phyloP scores from a whole-genome alignment of 2,888 invertebrate species.

The Isotomurus palustris region DNA sequence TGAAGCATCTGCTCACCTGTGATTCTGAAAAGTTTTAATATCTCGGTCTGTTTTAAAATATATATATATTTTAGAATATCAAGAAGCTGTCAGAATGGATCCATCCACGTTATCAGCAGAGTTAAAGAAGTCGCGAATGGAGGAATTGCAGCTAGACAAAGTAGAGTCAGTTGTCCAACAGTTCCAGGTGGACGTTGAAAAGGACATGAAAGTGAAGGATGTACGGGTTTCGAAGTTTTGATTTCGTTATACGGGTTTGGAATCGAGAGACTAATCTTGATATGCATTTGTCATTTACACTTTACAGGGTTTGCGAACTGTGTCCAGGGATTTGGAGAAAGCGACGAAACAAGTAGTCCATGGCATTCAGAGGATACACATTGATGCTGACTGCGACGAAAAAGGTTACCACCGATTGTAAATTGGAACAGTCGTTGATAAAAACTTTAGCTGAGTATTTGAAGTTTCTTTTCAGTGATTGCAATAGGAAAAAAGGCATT shows the following conservation, averaged over 20 bases:
- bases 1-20: no score
- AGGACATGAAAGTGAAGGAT: not conserved
- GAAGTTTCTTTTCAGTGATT: not conserved
- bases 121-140: not conserved
- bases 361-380: slow-evolving; percentile 2
- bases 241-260: not conserved
- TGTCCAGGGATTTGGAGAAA: not conserved
- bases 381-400: slow-evolving; percentile 9
- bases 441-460: not conserved
- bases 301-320: not conserved
- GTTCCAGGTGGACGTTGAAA: not conserved
- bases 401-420: not conserved
- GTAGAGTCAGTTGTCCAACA: not conserved
- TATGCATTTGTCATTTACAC: not conserved
- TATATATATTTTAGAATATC: no score
- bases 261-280: no score
- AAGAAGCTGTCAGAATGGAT: no score
- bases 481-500: not conserved
- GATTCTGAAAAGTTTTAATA: no score
- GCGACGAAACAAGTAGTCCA: slow-evolving; percentile 6
- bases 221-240: not conserved
- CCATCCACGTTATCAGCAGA: not conserved
- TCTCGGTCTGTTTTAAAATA: no score
- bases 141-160: not conserved
- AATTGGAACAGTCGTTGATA: no score